phyloP scores from a whole-genome alignment of 64 coral and sea anemone genomes.

The Porites lutea region DNA sequence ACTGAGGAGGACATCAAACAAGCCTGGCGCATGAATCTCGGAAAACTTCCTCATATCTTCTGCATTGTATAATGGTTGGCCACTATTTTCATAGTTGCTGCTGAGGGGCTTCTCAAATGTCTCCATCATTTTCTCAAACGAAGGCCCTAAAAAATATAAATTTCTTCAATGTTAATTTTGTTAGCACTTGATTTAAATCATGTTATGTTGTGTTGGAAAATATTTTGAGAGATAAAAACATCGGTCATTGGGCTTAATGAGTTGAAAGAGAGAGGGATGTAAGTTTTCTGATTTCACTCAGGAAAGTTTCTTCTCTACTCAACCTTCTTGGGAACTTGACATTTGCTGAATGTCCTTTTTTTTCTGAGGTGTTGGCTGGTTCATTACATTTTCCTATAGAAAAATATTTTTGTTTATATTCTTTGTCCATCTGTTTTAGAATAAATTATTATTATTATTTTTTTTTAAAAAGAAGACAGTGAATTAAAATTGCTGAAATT shows the following conservation, averaged over 20 bases:
- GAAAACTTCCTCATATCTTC: too few relatives aligned
- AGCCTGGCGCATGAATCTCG: slow-evolving; percentile 3
- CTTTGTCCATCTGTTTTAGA: background rate
- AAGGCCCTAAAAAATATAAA: slow-evolving; percentile 13
- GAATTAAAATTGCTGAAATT: slow-evolving; percentile 4
- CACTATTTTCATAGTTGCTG: too few relatives aligned
- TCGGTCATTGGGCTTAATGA: background rate
- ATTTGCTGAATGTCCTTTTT: slow-evolving; percentile 5
- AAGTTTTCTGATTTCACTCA: slow-evolving; percentile 9
- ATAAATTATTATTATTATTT: background rate
- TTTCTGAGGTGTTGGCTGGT: slow-evolving; percentile 1
- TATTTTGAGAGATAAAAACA: background rate
- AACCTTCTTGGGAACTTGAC: background rate
- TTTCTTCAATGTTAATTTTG: background rate
- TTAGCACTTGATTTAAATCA: background rate
- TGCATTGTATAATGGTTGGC: too few relatives aligned
- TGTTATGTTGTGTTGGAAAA: background rate
- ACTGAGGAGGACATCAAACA: slow-evolving; percentile 21
- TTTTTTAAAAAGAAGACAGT: background rate
- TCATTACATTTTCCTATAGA: background rate
- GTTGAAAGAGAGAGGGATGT: background rate
- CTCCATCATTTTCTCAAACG: slow-evolving; percentile 3
- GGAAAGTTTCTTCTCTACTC: background rate
- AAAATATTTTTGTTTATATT: background rate
- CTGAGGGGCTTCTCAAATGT: background rate